Conservation (phyloP, 1,140 invertebrate species). For the Hydropsyche tenuis region DNA sequence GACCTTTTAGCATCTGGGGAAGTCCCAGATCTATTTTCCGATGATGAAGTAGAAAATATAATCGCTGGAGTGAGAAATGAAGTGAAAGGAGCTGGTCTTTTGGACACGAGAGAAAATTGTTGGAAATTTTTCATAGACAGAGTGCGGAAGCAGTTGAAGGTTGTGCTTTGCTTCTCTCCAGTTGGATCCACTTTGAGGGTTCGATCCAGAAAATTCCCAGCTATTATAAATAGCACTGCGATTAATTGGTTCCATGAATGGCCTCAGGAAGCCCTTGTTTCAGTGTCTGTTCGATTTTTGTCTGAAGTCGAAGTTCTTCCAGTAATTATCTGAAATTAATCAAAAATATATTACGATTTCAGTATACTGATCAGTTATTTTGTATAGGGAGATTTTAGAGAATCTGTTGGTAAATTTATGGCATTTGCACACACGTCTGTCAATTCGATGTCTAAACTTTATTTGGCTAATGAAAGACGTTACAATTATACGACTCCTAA, state of each 20-base stretch:
- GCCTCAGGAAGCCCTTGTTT: constrained; percentile 94
- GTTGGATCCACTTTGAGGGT: constrained; percentile 91
- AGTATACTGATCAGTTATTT: constrained; percentile 39
- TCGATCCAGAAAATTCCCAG: constrained; percentile 92
- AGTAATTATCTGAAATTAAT: constrained; percentile 56
- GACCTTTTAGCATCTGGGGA: constrained; percentile 95
- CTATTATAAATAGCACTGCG: constrained; percentile 91
- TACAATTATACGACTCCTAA: constrained; percentile 98
- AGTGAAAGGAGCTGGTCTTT: constrained; percentile 82
- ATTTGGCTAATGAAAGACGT: constrained; percentile 86
- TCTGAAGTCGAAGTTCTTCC: constrained; percentile 81
- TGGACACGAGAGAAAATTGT: constrained; percentile 93
- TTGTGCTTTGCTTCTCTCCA: constrained; percentile 93
- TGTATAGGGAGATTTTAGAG: constrained; percentile 68
- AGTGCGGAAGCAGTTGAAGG: constrained; percentile 87
- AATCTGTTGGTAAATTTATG: constrained; percentile 91
- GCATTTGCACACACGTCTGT: constrained; percentile 93
- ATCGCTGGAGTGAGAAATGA: constrained; percentile 87
- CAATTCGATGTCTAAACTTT: constrained; percentile 85
- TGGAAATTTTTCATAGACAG: constrained; percentile 98
- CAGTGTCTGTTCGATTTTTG: constrained; percentile 89
- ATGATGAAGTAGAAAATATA: constrained; percentile 96
- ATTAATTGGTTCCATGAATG: constrained; percentile 99
- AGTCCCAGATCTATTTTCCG: constrained; percentile 92
- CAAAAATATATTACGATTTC: constrained; percentile 11